Evolutionary conservation across 2,797 vertebrate species (phyloP), one percentile per base, ranked within the genome.

Genomic region (Catamblyrhynchus diadema): DNA sequence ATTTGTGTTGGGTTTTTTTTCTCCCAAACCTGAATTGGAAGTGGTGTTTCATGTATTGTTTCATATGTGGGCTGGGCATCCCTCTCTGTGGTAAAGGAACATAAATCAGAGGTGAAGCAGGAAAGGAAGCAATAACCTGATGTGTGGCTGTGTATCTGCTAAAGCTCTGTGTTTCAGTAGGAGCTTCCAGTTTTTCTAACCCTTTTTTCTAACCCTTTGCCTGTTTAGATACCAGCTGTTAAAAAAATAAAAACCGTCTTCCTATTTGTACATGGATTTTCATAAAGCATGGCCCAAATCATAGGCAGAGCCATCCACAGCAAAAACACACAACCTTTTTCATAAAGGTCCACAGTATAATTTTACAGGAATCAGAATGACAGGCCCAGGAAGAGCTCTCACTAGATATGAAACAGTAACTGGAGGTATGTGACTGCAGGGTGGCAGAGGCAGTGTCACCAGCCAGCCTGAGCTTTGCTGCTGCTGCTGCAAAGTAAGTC

Each of bases 351-450:
- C 14, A 15, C 41, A 9, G 37, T 35, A 1, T 5, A 13, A 22
- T 53, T 95, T 71, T 73, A 74, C 45, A 42, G 24, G 44, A 41
- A 20, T 77, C 44, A 33, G 45, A 67, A 42, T 44, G 44, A 35
- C 25, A 41, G 42, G 35, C 39, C 2, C 15, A 47, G 72, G 57
- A 80, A 54, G 14, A 30, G 16, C 25, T 70, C 64, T 74, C 0
- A 0, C 11, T 44, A 7, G 22, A 1, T 39, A 6, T 4, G 11
- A 10, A 57, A 33, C 35, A 13, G 3, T 35, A 28, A 45, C 24
- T 59, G 67, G 8, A 6, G 3, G 9, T 16, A 2, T 80, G n/a
- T 42, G 20, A 24, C 19, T 25, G 23, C 15, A 24, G 33, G 4
- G n/a, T n/a, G n/a, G n/a, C n/a, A n/a, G n/a, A n/a, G 47, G 11